These are phyloP conservation scores for Phoebastria nigripes DNA, from an alignment of 2,797 vertebrate genomes.

Conservation along the genomic window DNA sequence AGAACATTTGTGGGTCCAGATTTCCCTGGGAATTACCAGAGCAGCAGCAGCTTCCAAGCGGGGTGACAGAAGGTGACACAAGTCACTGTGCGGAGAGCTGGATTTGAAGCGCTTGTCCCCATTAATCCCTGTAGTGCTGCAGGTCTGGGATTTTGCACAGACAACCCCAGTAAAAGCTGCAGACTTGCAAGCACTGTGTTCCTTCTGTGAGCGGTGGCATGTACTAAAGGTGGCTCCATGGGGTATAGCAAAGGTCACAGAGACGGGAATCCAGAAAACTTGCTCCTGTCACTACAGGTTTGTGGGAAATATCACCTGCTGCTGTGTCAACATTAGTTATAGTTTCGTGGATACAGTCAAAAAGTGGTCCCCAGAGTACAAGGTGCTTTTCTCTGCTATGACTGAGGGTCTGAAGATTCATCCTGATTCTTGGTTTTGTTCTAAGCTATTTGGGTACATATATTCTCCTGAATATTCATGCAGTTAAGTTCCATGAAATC, in stretches of 20 bases:
- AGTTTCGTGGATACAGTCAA: background rate
- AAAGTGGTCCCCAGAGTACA: background rate
- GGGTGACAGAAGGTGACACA: background rate
- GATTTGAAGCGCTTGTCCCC: accelerated
- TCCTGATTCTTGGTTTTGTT: background rate
- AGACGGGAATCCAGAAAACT: background rate
- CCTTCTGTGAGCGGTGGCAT: background rate
- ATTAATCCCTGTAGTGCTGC: background rate
- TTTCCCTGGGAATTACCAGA: background rate
- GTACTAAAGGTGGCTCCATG: background rate
- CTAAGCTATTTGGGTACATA: background rate
- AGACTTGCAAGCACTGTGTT: background rate
- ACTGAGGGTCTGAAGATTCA: background rate
- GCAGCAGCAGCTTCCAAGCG: background rate
- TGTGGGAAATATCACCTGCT: background rate
- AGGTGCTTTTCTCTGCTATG: background rate
- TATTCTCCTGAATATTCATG: background rate
- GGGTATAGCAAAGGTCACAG: background rate
- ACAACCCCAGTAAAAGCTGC: background rate
- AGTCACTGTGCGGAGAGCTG: background rate
- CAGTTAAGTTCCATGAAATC: background rate
- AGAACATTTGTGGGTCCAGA: background rate
- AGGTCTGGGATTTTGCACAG: background rate
- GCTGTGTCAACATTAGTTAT: background rate
- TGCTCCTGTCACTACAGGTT: background rate